Evolutionary conservation across 2,888 invertebrate species (phyloP).

Genomic region (Drosophila greeni): DNA sequence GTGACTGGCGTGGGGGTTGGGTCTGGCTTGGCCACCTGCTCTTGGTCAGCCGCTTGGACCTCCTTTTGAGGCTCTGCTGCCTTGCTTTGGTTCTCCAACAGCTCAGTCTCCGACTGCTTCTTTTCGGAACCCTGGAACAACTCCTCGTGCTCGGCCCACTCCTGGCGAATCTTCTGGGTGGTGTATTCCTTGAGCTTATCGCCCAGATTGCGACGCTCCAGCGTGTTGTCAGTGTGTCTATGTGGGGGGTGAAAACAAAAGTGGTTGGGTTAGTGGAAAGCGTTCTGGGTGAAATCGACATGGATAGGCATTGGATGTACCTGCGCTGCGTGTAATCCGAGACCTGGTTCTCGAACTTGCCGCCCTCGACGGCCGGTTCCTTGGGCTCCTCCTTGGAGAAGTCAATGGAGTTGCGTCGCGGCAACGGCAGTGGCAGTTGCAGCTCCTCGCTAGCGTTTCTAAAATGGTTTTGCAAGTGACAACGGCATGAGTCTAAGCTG

Average conservation of each 20-base stretch:
- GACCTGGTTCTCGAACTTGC: slow-evolving; percentile 83
- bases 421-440: slow-evolving; percentile 80
- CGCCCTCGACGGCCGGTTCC: slow-evolving; percentile 65
- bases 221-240: slow-evolving; percentile 82
- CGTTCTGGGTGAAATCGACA: neutral
- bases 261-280: too few species aligned
- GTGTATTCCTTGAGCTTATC: slow-evolving; percentile 77
- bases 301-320: slow-evolving; percentile 59
- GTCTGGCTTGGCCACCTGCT: slow-evolving; percentile 17
- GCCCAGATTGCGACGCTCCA: slow-evolving; percentile 76
- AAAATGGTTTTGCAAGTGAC: slow-evolving; percentile 46
- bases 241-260: slow-evolving; percentile 12
- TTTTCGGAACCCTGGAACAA: slow-evolving; percentile 74
- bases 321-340: slow-evolving; percentile 81
- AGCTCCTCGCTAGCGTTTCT: slow-evolving; percentile 80
- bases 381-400: slow-evolving; percentile 80
- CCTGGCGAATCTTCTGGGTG: slow-evolving; percentile 78
- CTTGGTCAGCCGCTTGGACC: slow-evolving; percentile 11
- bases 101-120: slow-evolving; percentile 45
- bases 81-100: slow-evolving; percentile 20
- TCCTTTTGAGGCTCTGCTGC: slow-evolving; percentile 36
- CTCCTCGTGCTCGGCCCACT: slow-evolving; percentile 79
- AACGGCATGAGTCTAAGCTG: slow-evolving; percentile 13
- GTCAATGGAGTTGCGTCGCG: slow-evolving; percentile 83
- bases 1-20: slow-evolving; percentile 17